phyloP scores from a whole-genome alignment of 2,797 vertebrate species.

The Alectoris magna region DNA sequence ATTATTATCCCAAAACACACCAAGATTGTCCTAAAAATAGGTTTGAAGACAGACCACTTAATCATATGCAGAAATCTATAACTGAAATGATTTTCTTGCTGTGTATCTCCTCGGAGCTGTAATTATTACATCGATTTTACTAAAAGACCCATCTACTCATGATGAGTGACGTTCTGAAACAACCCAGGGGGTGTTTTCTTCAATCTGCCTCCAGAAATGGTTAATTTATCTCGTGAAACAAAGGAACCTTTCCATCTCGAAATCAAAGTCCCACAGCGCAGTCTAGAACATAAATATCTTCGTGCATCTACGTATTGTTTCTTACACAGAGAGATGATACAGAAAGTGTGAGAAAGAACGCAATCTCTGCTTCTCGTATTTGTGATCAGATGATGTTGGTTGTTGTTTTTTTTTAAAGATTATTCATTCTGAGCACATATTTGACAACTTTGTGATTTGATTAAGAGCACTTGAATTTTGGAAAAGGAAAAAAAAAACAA shows the following conservation, averaged over 20 bases:
- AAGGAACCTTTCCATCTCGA: not conserved
- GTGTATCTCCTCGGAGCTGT: not conserved
- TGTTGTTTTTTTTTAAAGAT: constrained; percentile 26
- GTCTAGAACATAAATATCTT: constrained; percentile 36
- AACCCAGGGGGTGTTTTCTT: not conserved
- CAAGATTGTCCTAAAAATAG: not conserved
- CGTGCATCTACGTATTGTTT: constrained; percentile 20
- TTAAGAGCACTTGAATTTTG: constrained; percentile 28
- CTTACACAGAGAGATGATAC: constrained; percentile 24
- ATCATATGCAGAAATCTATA: constrained; percentile 7
- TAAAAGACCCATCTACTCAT: not conserved
- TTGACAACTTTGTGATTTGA: constrained; percentile 46
- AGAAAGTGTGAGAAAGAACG: constrained; percentile 49
- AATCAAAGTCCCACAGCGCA: not conserved
- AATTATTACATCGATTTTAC: not conserved
- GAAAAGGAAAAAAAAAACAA: not conserved
- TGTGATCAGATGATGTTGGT: constrained; percentile 48
- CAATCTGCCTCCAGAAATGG: not conserved
- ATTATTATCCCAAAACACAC: constrained; percentile 5
- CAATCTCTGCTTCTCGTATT: constrained; percentile 5
- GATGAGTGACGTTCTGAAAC: not conserved
- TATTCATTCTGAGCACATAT: constrained; percentile 64
- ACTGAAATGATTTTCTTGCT: not conserved
- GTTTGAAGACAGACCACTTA: not conserved
- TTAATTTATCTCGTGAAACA: constrained; percentile 29